Evolutionary conservation across 2,888 invertebrate genomes (phyloP).

Genomic region (Rhopalosiphum nymphaeae): DNA sequence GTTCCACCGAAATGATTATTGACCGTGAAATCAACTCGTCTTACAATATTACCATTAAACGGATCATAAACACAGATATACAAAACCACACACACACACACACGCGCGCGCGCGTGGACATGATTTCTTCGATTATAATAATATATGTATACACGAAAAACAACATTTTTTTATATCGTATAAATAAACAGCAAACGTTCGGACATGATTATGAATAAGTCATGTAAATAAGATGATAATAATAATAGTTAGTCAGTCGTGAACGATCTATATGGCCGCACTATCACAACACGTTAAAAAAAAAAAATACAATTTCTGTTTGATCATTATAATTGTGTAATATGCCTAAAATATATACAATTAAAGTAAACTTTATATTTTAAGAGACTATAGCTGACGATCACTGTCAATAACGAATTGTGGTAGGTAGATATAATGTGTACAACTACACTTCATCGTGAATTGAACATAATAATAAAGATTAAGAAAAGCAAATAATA

Average conservation of each 20-base stretch:
- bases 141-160: neutral
- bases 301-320: neutral
- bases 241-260: neutral
- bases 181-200: neutral
- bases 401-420: neutral
- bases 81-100: neutral
- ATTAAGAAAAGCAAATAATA: neutral
- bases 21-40: constrained; percentile 3
- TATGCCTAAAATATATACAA: neutral
- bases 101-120: neutral
- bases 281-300: neutral
- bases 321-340: neutral
- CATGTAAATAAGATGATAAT: neutral
- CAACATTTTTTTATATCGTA: neutral
- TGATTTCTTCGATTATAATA: neutral
- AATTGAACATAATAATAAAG: neutral
- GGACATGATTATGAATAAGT: neutral
- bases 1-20: neutral
- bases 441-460: neutral
- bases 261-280: neutral
- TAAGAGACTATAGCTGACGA: neutral
- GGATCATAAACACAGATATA: neutral
- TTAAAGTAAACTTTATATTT: neutral
- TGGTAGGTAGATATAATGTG: neutral
- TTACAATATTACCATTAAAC: neutral